Conservation (phyloP, 2,888 invertebrate genomes). For the Cephus pulcher region DNA sequence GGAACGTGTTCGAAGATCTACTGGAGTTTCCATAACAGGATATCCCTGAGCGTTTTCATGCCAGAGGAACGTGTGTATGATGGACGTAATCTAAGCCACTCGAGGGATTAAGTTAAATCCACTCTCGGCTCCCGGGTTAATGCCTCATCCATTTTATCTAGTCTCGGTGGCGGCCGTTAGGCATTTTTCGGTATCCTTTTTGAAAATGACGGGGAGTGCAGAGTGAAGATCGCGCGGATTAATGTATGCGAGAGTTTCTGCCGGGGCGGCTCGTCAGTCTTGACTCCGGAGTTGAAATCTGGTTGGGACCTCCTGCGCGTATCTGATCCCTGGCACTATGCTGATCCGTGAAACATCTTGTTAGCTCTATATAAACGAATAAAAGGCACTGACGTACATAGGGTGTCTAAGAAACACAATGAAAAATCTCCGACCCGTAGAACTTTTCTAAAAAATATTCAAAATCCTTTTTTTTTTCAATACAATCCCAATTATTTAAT, state of each 20-base stretch:
- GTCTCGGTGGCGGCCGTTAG: not conserved
- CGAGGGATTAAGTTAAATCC: not conserved
- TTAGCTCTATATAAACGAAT: slow-evolving; percentile 54
- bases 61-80: not conserved
- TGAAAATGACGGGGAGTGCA: not conserved
- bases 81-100: not conserved
- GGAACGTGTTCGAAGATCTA: not conserved
- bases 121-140: not conserved
- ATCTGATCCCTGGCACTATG: slow-evolving; percentile 55
- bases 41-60: not conserved
- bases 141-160: not conserved
- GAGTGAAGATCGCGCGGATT: slow-evolving; percentile 27
- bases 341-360: slow-evolving; percentile 63
- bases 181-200: not conserved
- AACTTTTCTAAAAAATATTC: not conserved
- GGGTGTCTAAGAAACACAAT: not conserved
- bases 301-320: slow-evolving; percentile 55
- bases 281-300: slow-evolving; percentile 45
- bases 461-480: not conserved
- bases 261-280: slow-evolving; percentile 49
- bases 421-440: not conserved
- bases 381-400: slow-evolving; percentile 25
- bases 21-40: not conserved
- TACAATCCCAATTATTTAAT: not conserved
- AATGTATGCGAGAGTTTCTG: slow-evolving; percentile 60